phyloP scores from a whole-genome alignment of 2,113 vertebrate genomes.

The Misgurnus anguillicaudatus region DNA sequence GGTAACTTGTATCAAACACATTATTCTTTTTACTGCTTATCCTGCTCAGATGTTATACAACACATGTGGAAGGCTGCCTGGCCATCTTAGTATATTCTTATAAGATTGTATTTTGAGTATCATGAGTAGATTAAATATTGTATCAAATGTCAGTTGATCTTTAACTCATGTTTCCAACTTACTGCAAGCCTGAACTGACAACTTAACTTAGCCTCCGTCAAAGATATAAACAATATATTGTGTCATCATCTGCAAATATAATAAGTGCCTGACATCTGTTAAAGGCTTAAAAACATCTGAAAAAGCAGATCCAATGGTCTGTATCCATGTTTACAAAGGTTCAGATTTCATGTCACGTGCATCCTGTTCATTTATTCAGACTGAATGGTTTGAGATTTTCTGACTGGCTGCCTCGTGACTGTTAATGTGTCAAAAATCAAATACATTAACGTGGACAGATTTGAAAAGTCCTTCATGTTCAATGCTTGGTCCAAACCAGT shows the following conservation, averaged over 20 bases:
- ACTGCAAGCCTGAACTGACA: background rate
- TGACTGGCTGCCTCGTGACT: too few relatives aligned
- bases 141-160: background rate
- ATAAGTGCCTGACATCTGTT: conserved; percentile 10
- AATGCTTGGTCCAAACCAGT: background rate
- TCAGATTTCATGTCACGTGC: background rate
- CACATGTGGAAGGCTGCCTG: background rate
- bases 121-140: background rate
- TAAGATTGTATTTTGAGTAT: background rate
- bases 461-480: too few relatives aligned
- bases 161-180: background rate
- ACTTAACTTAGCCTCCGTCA: background rate
- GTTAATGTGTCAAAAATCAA: too few relatives aligned
- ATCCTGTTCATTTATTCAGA: background rate
- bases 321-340: background rate
- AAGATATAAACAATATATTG: background rate
- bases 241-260: conserved; percentile 12
- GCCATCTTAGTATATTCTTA: background rate
- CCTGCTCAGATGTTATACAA: conserved; percentile 1
- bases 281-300: background rate
- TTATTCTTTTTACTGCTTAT: conserved; percentile 51
- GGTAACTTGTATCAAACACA: conserved; percentile 17
- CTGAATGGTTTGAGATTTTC: background rate
- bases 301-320: background rate
- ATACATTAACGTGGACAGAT: background rate